Evolutionary conservation across 35 echinoderm and acorn worm genomes (phyloP), one percentile per base, ranked within the genome.

Genomic region (Nesometra sesokonis): DNA sequence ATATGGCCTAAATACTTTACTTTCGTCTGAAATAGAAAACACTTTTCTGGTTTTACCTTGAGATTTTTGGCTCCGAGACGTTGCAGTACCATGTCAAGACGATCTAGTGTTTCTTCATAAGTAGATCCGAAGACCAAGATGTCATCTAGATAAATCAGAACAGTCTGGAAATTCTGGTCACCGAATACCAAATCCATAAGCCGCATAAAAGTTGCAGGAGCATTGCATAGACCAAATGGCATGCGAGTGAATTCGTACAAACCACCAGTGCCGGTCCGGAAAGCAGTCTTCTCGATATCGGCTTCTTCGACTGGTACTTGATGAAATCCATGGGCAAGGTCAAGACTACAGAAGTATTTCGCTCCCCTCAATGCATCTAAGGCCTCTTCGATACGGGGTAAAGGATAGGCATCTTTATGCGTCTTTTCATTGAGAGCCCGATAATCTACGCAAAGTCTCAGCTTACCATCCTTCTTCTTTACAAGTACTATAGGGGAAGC

Each of bases 381-480:
- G 0, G 91, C 91, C 57, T 97, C 94, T 9, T 93, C 91, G 0
- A 93, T 97, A 19, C 88, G 79, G 15, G 91, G 91, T 19, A 90
- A 78, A 33, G 89, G 89, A 77, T 93, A 93, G 35, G 91, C 91
- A 84, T 97, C 86, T 31, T 85, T 84, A 13, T 86, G 77, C 17
- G 93, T 94, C 31, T 94, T 88, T 15, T 34, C 33, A 82, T 96
- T 92, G 5, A 92, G 85, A 32, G 93, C 77, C 31, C 93, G 11
- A 77, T 89, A 95, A 47, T 91, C 87, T 17, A 92, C 86, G 82
- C 90, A 92, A 30, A 95, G 82, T 52, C 86, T 57, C 19, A 95
- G 40, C 34, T 84, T 92, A 11, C 87, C 90, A 86, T 92, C 78
- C 39, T 77, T 30, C 77, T 95, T 91, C 3, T 90, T 34, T 9